phyloP scores from a whole-genome alignment of 2,888 invertebrate genomes.

The Drosophila mettleri region DNA sequence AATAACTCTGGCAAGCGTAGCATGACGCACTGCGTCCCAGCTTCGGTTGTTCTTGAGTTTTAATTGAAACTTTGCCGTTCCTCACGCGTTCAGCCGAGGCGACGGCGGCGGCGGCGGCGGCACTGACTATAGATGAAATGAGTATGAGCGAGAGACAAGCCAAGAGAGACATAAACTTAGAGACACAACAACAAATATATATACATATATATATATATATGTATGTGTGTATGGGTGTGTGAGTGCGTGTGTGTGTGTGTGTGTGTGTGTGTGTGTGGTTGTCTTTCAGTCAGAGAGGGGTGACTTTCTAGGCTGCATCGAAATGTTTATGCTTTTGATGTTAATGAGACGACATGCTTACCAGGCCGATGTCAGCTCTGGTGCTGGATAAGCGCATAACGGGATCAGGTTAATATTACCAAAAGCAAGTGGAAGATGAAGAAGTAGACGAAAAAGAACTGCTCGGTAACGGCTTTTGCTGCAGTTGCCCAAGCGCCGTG shows the following conservation, averaged over 20 bases:
- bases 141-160: neutral
- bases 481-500: conserved; percentile 19
- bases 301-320: conserved; percentile 55
- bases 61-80: conserved; percentile 72
- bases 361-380: neutral
- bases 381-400: conserved; percentile 1
- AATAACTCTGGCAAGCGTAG: conserved; percentile 64
- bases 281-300: no score
- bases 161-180: conserved; percentile 1
- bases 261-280: no score
- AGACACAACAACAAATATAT: conserved; percentile 2
- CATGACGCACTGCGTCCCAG: conserved; percentile 57
- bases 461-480: neutral
- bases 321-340: conserved; percentile 52
- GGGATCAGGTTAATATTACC: conserved; percentile 1
- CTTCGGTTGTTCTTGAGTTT: conserved; percentile 55
- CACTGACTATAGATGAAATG: conserved; percentile 24
- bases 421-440: neutral
- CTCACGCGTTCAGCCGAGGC: conserved; percentile 59
- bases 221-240: conserved; percentile 5
- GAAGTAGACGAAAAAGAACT: neutral
- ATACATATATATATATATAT: neutral
- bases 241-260: neutral
- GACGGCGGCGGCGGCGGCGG: conserved; percentile 36
- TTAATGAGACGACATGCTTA: conserved; percentile 48